Evolutionary conservation across 2,797 vertebrate species (phyloP), one percentile per base, ranked within the genome.

Genomic region (Melopsittacus undulatus): DNA sequence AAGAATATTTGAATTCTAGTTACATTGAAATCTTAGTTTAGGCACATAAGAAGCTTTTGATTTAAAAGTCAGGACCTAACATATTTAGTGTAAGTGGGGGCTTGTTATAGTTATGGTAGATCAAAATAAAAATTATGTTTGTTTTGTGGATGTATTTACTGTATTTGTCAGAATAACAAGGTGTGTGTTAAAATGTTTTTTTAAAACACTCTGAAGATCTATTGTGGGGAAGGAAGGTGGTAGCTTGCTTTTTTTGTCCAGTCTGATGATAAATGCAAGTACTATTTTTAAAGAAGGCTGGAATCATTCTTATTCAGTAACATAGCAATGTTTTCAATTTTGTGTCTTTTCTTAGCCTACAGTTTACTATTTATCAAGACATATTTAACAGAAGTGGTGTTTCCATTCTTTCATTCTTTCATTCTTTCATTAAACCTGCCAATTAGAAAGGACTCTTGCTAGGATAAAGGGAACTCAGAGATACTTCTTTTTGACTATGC

Each of bases 331-430:
- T 62, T 78, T 96, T 94, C 72, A 61, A 70, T 76, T 96, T 94
- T 93, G 56, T 87, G 48, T 63, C 67, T 95, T 92, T 73, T 40
- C 23, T 88, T 61, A 95, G 59, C 64, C 59, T 89, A n/a, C 23
- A 91, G 54, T 84, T 96, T 97, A n/a, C 79, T 94, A 68, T 95
- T 96, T 96, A 52, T 38, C 38, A 83, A 90, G 56, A 46, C 43
- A 32, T 87, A 46, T 95, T 94, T 96, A 90, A 83, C 59, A 93
- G n/a, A 23, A 90, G 42, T n/a, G 24, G 23, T 83, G 40, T 83
- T 77, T 84, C 42, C 9, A 38, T 94, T 96, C 59, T 93, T 96
- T 79, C 69, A n/a, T n/a, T n/a, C n/a, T n/a, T n/a, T n/a, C n/a
- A n/a, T n/a, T n/a, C n/a, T n/a, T n/a, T n/a, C 18, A 52, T 84